These are phyloP conservation scores for Hemichromis elongatus DNA, from an alignment of 2,113 vertebrate genomes.

Conservation along the genomic window DNA sequence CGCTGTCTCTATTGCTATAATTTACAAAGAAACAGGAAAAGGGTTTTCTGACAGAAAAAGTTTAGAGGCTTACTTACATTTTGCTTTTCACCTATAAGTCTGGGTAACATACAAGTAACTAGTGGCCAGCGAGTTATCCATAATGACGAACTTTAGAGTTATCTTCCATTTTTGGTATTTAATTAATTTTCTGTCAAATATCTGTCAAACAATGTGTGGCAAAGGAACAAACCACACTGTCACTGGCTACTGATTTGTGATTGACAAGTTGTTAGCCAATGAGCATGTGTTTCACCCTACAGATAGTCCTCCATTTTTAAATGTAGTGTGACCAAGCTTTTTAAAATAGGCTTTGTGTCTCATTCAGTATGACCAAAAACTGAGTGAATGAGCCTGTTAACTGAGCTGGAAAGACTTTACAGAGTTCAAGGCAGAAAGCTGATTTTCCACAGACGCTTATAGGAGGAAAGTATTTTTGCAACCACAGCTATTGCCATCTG, in stretches of 20 bases:
- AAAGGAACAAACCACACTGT: not conserved
- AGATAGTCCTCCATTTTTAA: not conserved
- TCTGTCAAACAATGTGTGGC: not conserved
- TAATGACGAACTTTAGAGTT: not conserved
- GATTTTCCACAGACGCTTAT: not conserved
- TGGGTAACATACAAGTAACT: not conserved
- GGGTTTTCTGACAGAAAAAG: not conserved
- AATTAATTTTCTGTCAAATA: not conserved
- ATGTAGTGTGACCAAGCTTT: accelerated
- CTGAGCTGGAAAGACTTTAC: not conserved
- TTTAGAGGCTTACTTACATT: not conserved
- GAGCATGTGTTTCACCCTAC: not conserved
- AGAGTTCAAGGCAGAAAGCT: not conserved
- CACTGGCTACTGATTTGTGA: not conserved
- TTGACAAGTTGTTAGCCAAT: not conserved
- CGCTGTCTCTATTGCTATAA: not conserved
- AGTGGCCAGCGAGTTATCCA: not conserved
- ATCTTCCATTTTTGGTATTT: not conserved
- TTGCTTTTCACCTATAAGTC: not conserved
- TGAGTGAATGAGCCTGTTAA: not conserved
- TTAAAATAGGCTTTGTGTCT: not conserved
- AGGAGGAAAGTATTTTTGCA: not conserved
- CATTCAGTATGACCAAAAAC: not conserved
- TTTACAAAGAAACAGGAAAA: not conserved
- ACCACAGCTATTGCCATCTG: not conserved